Conservation (phyloP, 2,888 invertebrate species). For the Tanaodytes sp. region DNA sequence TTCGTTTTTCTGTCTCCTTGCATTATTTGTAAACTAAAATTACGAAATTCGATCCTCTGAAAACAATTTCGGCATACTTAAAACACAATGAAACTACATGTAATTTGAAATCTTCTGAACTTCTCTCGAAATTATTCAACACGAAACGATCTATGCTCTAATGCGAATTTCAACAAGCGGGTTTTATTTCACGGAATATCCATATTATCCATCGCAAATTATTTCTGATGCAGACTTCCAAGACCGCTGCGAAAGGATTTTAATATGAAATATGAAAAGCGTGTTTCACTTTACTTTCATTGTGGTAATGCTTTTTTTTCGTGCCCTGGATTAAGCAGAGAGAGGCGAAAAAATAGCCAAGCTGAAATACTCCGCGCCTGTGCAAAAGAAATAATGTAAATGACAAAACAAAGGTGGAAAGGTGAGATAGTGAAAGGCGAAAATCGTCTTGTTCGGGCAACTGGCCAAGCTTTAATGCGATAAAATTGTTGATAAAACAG, state of each 20-base stretch:
- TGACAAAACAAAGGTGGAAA: slow-evolving; percentile 39
- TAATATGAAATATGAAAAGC: slow-evolving; percentile 45
- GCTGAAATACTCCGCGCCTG: slow-evolving; percentile 15
- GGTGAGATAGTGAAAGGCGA: slow-evolving; percentile 37
- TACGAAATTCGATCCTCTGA: too few relatives aligned
- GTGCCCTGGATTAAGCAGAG: slow-evolving; percentile 13
- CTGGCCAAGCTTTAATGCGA: slow-evolving; percentile 41
- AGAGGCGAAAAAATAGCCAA: slow-evolving; percentile 3
- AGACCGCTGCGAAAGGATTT: slow-evolving; percentile 28
- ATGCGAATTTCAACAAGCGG: too few relatives aligned
- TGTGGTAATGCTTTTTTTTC: slow-evolving; percentile 36
- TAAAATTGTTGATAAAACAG: slow-evolving; percentile 45
- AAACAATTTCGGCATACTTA: too few relatives aligned
- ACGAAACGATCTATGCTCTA: too few relatives aligned
- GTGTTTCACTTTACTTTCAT: slow-evolving; percentile 30
- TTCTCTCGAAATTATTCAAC: too few relatives aligned
- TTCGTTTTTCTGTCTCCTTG: too few relatives aligned
- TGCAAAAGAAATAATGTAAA: slow-evolving; percentile 30
- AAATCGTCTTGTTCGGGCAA: slow-evolving; percentile 42
- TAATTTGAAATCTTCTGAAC: too few relatives aligned
- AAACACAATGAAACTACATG: too few relatives aligned
- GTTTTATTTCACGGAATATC: slow-evolving; percentile 34
- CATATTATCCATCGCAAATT: slow-evolving; percentile 31
- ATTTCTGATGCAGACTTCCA: slow-evolving; percentile 21
- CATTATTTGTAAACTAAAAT: too few relatives aligned